Evolutionary conservation across 1,140 invertebrate species (phyloP).

Genomic region (Polypedilum pembai): DNA sequence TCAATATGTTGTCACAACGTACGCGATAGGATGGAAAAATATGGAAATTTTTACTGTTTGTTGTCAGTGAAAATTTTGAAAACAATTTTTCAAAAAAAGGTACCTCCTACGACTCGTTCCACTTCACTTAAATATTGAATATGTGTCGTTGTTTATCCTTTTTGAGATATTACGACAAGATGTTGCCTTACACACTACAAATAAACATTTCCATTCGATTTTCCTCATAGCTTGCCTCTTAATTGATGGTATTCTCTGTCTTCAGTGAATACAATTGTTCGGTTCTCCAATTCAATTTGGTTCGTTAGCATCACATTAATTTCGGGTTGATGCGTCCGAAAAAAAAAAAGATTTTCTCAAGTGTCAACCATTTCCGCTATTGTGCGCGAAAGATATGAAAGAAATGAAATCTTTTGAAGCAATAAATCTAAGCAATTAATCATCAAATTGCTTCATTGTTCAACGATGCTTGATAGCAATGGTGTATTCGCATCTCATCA

Average conservation of each 20-base stretch:
- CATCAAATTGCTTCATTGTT: conserved; percentile 6
- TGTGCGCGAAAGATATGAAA: background rate
- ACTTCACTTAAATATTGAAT: background rate
- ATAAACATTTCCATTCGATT: background rate
- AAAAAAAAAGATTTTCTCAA: background rate
- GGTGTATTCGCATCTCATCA: background rate
- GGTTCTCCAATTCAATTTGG: background rate
- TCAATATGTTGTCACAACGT: conserved; percentile 17
- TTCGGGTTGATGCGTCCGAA: background rate
- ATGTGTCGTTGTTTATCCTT: background rate
- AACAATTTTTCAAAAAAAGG: conserved; percentile 4
- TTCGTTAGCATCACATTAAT: background rate
- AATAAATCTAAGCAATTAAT: conserved; percentile 8
- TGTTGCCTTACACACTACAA: background rate
- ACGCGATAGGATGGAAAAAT: background rate
- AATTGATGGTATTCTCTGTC: background rate
- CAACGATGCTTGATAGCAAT: background rate
- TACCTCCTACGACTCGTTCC: background rate
- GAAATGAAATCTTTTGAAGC: background rate
- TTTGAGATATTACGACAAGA: background rate
- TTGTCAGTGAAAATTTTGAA: conserved; percentile 16
- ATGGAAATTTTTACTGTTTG: background rate
- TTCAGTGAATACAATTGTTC: background rate
- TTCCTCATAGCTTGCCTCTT: background rate
- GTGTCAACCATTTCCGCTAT: background rate